Conservation (phyloP, 2,888 invertebrate species). For the Cremastobaeus sp. region DNA sequence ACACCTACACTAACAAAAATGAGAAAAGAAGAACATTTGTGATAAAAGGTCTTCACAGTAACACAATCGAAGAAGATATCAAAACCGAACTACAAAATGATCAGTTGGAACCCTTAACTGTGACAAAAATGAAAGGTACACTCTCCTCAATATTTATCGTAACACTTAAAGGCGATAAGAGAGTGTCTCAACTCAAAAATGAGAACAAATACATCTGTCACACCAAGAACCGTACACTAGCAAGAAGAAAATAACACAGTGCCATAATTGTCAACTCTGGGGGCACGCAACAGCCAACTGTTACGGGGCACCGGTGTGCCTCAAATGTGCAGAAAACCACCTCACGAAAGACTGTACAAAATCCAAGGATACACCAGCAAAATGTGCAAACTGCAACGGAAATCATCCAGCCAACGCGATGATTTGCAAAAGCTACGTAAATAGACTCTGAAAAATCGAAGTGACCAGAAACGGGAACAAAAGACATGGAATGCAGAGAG, state of each 20-base stretch:
- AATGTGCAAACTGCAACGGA: conserved; percentile 66
- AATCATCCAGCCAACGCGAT: conserved; percentile 66
- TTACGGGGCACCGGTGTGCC: conserved; percentile 58
- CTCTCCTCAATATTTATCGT: conserved; percentile 55
- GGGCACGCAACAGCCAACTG: conserved; percentile 67
- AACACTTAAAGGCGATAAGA: conserved; percentile 36
- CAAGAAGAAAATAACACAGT: conserved; percentile 64
- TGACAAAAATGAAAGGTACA: conserved; percentile 62
- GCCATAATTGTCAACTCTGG: conserved; percentile 67
- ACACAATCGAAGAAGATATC: conserved; percentile 38
- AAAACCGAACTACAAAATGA: conserved; percentile 26
- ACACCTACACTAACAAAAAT: conserved; percentile 38
- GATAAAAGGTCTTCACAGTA: conserved; percentile 50
- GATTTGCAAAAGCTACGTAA: conserved; percentile 38
- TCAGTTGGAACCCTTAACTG: conserved; percentile 11
- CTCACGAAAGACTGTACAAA: conserved; percentile 65
- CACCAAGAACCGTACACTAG: conserved; percentile 61
- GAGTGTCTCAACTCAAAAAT: conserved; percentile 49
- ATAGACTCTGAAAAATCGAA: no score
- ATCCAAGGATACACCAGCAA: conserved; percentile 59
- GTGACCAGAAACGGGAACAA: no score
- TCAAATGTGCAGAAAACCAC: conserved; percentile 66
- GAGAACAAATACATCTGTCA: conserved; percentile 44
- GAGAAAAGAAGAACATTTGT: conserved; percentile 52
- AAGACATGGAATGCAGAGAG: no score